Percentiles rank a stretch among this genome's conserved stretches.
Evolutionary conservation across 1,140 invertebrate species (phyloP).

Genomic region (Bradynema listronoti): DNA sequence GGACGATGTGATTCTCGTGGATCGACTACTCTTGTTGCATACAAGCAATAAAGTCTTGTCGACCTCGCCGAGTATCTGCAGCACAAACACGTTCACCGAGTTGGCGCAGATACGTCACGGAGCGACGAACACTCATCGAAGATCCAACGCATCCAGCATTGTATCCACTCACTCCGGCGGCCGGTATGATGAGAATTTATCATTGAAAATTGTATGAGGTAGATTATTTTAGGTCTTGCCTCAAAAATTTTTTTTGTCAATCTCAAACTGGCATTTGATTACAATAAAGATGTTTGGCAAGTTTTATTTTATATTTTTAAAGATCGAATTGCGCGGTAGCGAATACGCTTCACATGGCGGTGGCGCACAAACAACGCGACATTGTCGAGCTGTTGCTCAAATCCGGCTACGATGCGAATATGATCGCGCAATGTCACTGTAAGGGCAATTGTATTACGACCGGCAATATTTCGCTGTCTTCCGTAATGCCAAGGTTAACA

Average conservation of each 20-base stretch:
- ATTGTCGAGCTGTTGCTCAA: constrained; percentile 55
- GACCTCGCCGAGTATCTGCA: constrained; percentile 53
- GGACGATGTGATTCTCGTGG: constrained; percentile 51
- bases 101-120: constrained; percentile 53
- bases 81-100: constrained; percentile 56
- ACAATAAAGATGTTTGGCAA: too few species aligned
- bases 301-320: constrained; percentile 20
- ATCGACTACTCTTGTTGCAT: constrained; percentile 53
- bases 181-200: constrained; percentile 23
- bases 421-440: constrained; percentile 49
- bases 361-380: constrained; percentile 55
- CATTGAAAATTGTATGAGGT: too few species aligned
- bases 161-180: constrained; percentile 57
- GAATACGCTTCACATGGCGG: constrained; percentile 56
- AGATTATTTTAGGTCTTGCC: too few species aligned
- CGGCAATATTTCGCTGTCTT: constrained; percentile 55
- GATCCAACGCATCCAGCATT: constrained; percentile 56
- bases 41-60: constrained; percentile 37
- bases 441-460: constrained; percentile 54
- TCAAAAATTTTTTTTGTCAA: too few species aligned
- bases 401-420: constrained; percentile 54
- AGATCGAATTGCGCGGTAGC: constrained; percentile 52
- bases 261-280: too few species aligned
- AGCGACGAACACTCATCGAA: constrained; percentile 34
- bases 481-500: constrained; percentile 50